Percentiles rank a stretch among this genome's conserved stretches.
Evolutionary conservation across 2,797 vertebrate genomes (phyloP).

Genomic region (Avahi laniger): DNA sequence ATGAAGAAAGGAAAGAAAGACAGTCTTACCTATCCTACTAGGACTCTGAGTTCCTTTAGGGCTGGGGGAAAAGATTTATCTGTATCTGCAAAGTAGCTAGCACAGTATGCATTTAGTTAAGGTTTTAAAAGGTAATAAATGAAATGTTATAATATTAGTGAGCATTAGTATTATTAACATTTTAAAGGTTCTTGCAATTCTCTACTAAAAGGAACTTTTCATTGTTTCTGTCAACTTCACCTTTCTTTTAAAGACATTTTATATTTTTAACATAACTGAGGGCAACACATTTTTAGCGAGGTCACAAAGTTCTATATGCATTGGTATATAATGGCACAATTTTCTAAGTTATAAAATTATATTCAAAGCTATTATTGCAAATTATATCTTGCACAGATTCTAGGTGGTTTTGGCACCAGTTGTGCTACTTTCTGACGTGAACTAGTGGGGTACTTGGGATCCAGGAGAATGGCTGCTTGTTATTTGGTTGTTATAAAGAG

Average conservation of each 20-base stretch:
- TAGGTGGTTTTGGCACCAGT: background rate
- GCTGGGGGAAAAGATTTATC: background rate
- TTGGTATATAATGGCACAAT: constrained; percentile 3
- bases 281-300: background rate
- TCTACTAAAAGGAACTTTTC: constrained; percentile 21
- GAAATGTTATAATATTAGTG: constrained; percentile 59
- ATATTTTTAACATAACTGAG: constrained; percentile 27
- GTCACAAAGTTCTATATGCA: constrained; percentile 18
- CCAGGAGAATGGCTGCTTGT: background rate
- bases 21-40: background rate
- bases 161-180: constrained; percentile 55
- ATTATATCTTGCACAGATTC: background rate
- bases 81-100: constrained; percentile 17
- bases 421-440: background rate
- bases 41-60: constrained; percentile 24
- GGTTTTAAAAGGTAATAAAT: constrained; percentile 53
- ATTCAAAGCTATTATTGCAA: constrained; percentile 41
- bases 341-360: constrained; percentile 55
- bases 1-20: background rate
- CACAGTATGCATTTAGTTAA: constrained; percentile 27
- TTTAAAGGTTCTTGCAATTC: constrained; percentile 29
- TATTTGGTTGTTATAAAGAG: background rate
- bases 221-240: background rate
- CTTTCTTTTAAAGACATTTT: constrained; percentile 53
- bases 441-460: background rate